Evolutionary conservation across 2,888 invertebrate genomes (phyloP).

Genomic region (Meganola albula): DNA sequence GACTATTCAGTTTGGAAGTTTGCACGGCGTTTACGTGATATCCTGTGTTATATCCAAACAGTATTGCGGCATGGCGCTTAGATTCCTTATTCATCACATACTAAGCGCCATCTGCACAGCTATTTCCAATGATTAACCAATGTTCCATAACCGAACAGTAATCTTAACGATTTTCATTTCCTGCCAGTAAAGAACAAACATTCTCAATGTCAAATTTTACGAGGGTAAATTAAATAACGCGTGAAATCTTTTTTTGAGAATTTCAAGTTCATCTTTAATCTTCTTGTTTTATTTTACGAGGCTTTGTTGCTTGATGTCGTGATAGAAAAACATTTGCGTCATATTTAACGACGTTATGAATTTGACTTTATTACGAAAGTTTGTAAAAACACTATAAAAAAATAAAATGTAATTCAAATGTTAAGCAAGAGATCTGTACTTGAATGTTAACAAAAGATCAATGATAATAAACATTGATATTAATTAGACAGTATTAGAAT

Average conservation of each 20-base stretch:
- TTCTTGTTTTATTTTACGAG: conserved; percentile 25
- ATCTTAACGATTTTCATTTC: conserved; percentile 54
- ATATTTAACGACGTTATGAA: conserved; percentile 1
- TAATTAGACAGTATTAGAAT: conserved; percentile 54
- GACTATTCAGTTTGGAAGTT: conserved; percentile 51
- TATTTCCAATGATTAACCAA: conserved; percentile 37
- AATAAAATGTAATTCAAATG: conserved; percentile 3
- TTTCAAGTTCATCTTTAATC: conserved; percentile 35
- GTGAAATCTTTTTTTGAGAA: conserved; percentile 34
- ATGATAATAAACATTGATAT: too few relatives aligned
- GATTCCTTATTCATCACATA: conserved; percentile 35
- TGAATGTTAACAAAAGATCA: too few relatives aligned
- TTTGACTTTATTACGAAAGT: conserved; percentile 3
- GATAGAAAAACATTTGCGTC: conserved; percentile 5
- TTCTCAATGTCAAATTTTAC: conserved; percentile 69
- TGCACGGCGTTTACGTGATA: conserved; percentile 45
- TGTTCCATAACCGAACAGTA: conserved; percentile 46
- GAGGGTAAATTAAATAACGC: conserved; percentile 54
- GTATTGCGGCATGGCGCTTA: conserved; percentile 52
- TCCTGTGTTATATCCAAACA: conserved; percentile 53
- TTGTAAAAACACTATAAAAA: conserved; percentile 10
- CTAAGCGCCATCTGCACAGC: conserved; percentile 26
- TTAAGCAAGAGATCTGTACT: too few relatives aligned
- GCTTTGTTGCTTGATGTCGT: conserved; percentile 17
- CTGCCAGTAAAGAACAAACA: conserved; percentile 64